Base-by-base conservation (phyloP, 2,888 invertebrate genomes). In the Panopea generosa region DNA sequence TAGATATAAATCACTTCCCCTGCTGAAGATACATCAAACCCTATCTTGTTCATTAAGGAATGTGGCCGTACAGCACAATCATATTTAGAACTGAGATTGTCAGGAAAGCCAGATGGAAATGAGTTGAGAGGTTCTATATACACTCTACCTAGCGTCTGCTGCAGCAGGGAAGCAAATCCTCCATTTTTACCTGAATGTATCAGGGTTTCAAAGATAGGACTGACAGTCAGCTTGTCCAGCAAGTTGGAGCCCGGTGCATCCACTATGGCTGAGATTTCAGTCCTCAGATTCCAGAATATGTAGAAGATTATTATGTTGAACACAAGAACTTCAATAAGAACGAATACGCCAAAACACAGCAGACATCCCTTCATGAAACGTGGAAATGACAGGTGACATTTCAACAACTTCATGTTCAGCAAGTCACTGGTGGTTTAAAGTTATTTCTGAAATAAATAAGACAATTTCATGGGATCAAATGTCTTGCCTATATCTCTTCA, bases 21-120 rank as follows among this genome's bases (percentile, higher is more conserved):
- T 16, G 87, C 80, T n/a, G 83, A 71, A 1, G 89, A 89, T 2
- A 88, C 86, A 74, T 90, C 90, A 7, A 89, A 4, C 16, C 87
- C 86, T 26, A 89, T 6, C 27, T 33, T 43, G 33, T 40, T 43
- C 2, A 68, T 45, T n/a, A n/a, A n/a, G n/a, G n/a, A n/a, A n/a
- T n/a, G n/a, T n/a, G n/a, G n/a, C n/a, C n/a, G n/a, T n/a, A n/a
- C n/a, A n/a, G n/a, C n/a, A n/a, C n/a, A n/a, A n/a, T n/a, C n/a
- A n/a, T n/a, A n/a, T n/a, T n/a, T n/a, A n/a, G n/a, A n/a, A n/a
- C n/a, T n/a, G n/a, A n/a, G n/a, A n/a, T n/a, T n/a, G n/a, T n/a
- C n/a, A n/a, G n/a, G n/a, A n/a, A n/a, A n/a, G n/a, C n/a, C n/a
- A n/a, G n/a, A n/a, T n/a, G n/a, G n/a, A n/a, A n/a, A n/a, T n/a